phyloP scores from a whole-genome alignment of 2,888 invertebrate species.

The Eristalis intricaria region DNA sequence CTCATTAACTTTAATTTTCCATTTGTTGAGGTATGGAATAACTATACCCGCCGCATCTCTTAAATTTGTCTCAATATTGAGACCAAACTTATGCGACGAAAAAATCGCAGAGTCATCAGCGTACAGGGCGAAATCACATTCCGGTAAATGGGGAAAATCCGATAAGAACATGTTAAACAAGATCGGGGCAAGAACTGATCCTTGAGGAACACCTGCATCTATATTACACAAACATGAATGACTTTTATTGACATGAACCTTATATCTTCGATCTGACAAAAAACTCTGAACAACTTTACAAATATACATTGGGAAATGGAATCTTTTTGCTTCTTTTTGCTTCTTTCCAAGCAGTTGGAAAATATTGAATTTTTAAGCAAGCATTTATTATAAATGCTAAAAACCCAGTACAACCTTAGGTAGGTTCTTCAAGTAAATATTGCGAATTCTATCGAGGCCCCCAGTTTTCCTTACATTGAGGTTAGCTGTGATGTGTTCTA shows the following conservation, averaged over 20 bases:
- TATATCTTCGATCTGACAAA: not conserved
- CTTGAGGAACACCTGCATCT: not conserved
- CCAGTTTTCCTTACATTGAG: not conserved
- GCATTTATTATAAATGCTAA: not conserved
- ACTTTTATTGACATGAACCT: not conserved
- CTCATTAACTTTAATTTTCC: too few species aligned
- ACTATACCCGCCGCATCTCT: not conserved
- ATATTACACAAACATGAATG: not conserved
- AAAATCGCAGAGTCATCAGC: not conserved
- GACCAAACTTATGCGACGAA: not conserved
- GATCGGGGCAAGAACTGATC: not conserved
- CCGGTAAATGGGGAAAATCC: not conserved
- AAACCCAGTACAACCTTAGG: too few species aligned
- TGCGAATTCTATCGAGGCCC: not conserved
- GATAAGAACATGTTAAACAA: not conserved
- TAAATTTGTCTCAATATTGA: not conserved
- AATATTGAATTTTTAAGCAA: constrained; percentile 5
- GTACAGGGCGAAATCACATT: too few species aligned
- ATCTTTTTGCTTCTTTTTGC: not conserved
- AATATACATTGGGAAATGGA: not conserved
- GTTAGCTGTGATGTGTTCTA: not conserved
- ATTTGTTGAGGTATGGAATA: too few species aligned
- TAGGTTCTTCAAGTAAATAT: too few species aligned
- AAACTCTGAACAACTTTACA: not conserved
- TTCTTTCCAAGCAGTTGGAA: not conserved